Conservation (phyloP, 2,888 invertebrate species). For the Sesia bembeciformis region DNA sequence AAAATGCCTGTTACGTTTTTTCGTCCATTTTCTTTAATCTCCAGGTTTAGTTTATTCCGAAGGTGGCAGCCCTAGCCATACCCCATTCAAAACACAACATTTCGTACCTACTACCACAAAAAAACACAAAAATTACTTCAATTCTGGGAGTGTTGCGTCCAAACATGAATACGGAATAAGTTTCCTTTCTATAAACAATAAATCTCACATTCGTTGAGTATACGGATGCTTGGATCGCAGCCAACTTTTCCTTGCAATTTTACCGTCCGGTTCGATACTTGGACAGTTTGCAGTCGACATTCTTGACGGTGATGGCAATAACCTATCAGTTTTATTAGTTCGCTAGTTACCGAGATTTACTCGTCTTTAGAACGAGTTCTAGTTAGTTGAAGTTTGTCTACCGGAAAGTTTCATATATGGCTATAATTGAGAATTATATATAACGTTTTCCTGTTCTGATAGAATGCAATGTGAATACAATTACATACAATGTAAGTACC, state of each 20-base stretch:
- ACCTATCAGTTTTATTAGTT: constrained; percentile 48
- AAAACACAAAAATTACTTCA: not conserved
- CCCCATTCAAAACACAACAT: not conserved
- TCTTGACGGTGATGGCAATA: constrained; percentile 55
- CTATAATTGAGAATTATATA: too few relatives aligned
- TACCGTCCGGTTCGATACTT: constrained; percentile 41
- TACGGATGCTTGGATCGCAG: constrained; percentile 35
- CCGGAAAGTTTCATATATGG: too few relatives aligned
- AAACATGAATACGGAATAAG: constrained; percentile 9
- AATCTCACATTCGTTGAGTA: constrained; percentile 27
- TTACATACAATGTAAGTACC: too few relatives aligned
- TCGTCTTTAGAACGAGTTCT: constrained; percentile 5
- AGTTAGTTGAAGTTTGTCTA: too few relatives aligned
- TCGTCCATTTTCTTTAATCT: too few relatives aligned
- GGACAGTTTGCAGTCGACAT: constrained; percentile 47
- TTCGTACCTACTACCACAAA: not conserved
- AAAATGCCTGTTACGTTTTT: too few relatives aligned
- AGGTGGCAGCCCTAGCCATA: too few relatives aligned
- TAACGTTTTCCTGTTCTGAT: too few relatives aligned
- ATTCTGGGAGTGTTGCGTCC: not conserved
- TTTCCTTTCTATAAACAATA: constrained; percentile 52
- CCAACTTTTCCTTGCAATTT: constrained; percentile 63
- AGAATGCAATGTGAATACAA: too few relatives aligned
- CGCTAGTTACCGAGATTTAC: constrained; percentile 26
- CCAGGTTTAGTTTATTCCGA: too few relatives aligned